Base-by-base conservation (phyloP, 2,797 vertebrate genomes). In the Sebastolobus altivelis region DNA sequence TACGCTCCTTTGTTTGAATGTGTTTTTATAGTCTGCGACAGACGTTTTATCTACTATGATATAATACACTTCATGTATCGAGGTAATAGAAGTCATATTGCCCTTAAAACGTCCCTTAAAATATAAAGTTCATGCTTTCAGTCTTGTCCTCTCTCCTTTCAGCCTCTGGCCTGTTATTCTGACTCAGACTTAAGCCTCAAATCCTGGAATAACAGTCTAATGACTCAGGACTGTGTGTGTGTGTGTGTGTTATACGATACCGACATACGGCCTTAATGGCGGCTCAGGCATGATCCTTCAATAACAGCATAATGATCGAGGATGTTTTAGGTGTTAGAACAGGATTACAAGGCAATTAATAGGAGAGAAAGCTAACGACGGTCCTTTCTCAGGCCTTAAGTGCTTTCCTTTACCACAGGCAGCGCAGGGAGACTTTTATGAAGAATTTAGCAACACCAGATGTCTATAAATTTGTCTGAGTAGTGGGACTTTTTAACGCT, bases 271-370 rank as follows among this genome's bases (percentile, higher is more conserved):
- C 77, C 80, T 84, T 91, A 91, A 92, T 88, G 60, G 78, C 62
- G 85, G 82, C 84, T 87, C 66, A 85, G 67, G 40, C 80, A 65
- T 90, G 83, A 90, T 92, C 90, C 84, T 85, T 72, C 77, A 90
- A 85, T 90, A 92, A 87, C 81, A 87, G 69, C 22, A 0, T 90
- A 86, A 93, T 89, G 83, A 86, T 38, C 72, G 87, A 93, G 90
- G 92, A 94, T 93, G 93, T 93, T 92, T 91, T 87, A 87, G 89
- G 92, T 93, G 88, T 93, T 87, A 86, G 70, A 90, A 85, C 85
- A 77, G 84, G 77, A 91, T 89, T 78, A 77, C 61, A 20, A 79
- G 84, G 75, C 74, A 85, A 74, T 91, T 91, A 94, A 91, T 90
- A 75, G 82, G 68, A 90, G 80, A 86, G 77, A 61, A 40, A 73